Base-by-base conservation (phyloP, 2,888 invertebrate genomes). In the Tiliacea aurago region DNA sequence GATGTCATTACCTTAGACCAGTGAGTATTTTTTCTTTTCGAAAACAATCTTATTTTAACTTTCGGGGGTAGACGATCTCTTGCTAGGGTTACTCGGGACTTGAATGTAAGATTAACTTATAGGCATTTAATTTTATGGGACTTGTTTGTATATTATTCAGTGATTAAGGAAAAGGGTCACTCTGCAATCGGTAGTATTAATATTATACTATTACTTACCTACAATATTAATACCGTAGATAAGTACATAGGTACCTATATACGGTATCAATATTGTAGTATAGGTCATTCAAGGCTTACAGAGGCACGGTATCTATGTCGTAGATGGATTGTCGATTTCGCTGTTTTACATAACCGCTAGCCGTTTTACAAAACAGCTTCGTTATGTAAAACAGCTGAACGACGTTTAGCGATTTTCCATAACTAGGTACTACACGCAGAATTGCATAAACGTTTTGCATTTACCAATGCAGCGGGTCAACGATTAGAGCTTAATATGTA, bases 1-100 rank as follows among this genome's bases (percentile, higher is more conserved):
- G 99, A 99, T 93, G 97, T 99, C 85, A 98, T 99, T 89, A 98
- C 99, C 0, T 95, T 99, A 72, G 99, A 99, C 95, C 99, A 99
- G 99, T 99, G 97, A 98, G 99, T 98, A 88, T 83, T 79, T 78
- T 70, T 64, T 73, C 43, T 74, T 65, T 76, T 68, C 13, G 9
- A 23, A 69, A 66, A 45, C 6, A n/a, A 66, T 45, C 33, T 53
- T 69, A 53, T 45, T 49, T 56, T 64, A 43, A 70, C 20, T 70
- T 79, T 70, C 61, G 67, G 80, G 59, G 51, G 59, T 66, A n/a
- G n/a, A n/a, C n/a, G n/a, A 56, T 49, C 41, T 41, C 67, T 66
- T 63, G 58, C 71, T 77, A 68, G 62, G 59, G 20, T 70, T 58
- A 53, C 28, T 67, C 41, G 55, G 73, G 45, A 64, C 45, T 64